Conservation (phyloP, 2,797 vertebrate genomes). For the Karalla daura region DNA sequence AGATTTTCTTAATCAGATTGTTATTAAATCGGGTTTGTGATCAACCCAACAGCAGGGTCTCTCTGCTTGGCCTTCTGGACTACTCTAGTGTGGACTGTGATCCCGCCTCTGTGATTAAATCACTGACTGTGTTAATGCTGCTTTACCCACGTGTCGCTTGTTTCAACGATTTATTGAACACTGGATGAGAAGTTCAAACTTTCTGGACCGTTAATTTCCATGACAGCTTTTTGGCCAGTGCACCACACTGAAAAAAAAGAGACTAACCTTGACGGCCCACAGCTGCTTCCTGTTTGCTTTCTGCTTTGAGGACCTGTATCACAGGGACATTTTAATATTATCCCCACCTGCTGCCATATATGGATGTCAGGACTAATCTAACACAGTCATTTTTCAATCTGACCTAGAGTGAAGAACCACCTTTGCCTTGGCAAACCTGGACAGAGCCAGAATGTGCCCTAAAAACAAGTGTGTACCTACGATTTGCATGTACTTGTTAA, state of each 20-base stretch:
- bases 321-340: neutral
- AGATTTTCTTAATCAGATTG: conserved; percentile 1
- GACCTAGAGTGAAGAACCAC: neutral
- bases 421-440: too few relatives aligned
- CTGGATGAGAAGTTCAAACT: neutral
- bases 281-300: neutral
- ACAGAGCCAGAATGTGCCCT: too few relatives aligned
- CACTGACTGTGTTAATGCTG: neutral
- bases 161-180: neutral
- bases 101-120: too few relatives aligned
- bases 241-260: neutral
- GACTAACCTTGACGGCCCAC: neutral
- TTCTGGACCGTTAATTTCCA: conserved; percentile 3
- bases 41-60: neutral
- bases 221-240: neutral
- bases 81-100: neutral
- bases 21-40: neutral
- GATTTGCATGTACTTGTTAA: too few relatives aligned
- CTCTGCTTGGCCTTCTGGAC: too few relatives aligned
- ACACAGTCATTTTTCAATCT: neutral
- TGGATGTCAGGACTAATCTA: neutral
- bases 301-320: neutral
- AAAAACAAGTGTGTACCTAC: too few relatives aligned
- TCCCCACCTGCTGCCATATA: too few relatives aligned
- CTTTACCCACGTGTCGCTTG: neutral